Base-by-base conservation (phyloP, 2,888 invertebrate genomes). In the Coremacera marginata region DNA sequence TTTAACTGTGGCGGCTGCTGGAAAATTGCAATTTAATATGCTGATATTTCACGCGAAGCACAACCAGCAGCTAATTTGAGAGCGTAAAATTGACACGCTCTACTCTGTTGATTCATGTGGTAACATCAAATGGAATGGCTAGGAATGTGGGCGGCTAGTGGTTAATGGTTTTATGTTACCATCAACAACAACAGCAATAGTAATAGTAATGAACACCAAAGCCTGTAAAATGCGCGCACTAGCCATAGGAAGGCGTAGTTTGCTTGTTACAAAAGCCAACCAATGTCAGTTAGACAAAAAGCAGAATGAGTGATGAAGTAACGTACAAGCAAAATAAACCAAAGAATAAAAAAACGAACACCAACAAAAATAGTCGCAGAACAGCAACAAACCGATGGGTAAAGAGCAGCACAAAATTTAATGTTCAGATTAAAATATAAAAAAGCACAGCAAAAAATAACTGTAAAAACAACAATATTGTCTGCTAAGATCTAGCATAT, bases 21-120 rank as follows among this genome's bases (percentile, higher is more conserved):
- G 51, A 68, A 68, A 51, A 68, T 68, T 68, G 68, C 68, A 68
- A 51, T 68, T 65, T 65, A 27, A 65, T 65, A 51, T 68, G 68
- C 44, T 68, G 68, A 68, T 49, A 68, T 51, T 68, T 68, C 68
- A 68, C 51, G 49, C 68, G 51, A 51, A 51, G 11, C 44, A 44
- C 14, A 11, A 44, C 44, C 44, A 44, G 44, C 44, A 11, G 44
- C 44, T 44, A 44, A 11, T 44, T 44, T 44, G 44, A 44, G 44
- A 44, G 44, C 14, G 44, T 44, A 11, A 44, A 44, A 44, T 44
- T 44, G 44, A 44, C 44, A 44, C 44, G 44, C 44, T 44, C 44
- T 44, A 14, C 11, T 11, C 44, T 14, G 44, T 44, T 44, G 44
- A 44, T 44, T 44, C 11, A 11, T 44, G 44, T 44, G 44, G 44